Evolutionary conservation across 2,113 vertebrate species (phyloP).

Genomic region (Pseudolaguvia tuberculata): DNA sequence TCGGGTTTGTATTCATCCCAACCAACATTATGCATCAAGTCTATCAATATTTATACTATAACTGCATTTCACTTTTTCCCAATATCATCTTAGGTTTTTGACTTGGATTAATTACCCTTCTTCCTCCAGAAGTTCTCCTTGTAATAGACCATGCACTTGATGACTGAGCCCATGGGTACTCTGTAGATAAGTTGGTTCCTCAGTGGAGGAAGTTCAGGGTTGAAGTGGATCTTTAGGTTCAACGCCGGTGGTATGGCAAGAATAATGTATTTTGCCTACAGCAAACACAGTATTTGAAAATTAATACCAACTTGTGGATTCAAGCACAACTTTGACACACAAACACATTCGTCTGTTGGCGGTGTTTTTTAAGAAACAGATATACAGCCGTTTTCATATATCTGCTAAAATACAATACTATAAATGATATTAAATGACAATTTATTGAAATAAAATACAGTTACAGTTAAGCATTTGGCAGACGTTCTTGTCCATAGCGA

Average conservation of each 20-base stretch:
- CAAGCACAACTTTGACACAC: neutral
- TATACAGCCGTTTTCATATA: no score
- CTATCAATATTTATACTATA: neutral
- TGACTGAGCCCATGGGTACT: slow-evolving; percentile 92
- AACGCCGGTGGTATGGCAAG: slow-evolving; percentile 81
- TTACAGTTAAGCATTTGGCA: no score
- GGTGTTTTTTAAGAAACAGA: neutral
- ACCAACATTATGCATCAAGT: neutral
- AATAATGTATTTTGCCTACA: slow-evolving; percentile 84
- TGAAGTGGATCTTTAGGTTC: slow-evolving; percentile 89
- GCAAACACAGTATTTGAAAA: slow-evolving; percentile 26
- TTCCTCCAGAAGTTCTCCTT: slow-evolving; percentile 93
- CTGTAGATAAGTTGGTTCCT: slow-evolving; percentile 91
- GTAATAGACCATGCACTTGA: slow-evolving; percentile 97
- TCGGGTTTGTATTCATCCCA: neutral
- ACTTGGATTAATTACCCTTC: slow-evolving; percentile 67
- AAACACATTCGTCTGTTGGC: neutral
- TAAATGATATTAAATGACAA: no score
- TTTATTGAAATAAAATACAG: no score
- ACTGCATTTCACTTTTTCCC: neutral
- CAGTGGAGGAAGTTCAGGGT: slow-evolving; percentile 82
- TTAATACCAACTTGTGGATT: neutral
- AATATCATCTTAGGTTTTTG: neutral
- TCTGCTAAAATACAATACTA: no score
- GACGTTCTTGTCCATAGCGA: no score